These are phyloP conservation scores for Staurois parvus DNA, from an alignment of 2,797 vertebrate genomes.

Conservation along the genomic window DNA sequence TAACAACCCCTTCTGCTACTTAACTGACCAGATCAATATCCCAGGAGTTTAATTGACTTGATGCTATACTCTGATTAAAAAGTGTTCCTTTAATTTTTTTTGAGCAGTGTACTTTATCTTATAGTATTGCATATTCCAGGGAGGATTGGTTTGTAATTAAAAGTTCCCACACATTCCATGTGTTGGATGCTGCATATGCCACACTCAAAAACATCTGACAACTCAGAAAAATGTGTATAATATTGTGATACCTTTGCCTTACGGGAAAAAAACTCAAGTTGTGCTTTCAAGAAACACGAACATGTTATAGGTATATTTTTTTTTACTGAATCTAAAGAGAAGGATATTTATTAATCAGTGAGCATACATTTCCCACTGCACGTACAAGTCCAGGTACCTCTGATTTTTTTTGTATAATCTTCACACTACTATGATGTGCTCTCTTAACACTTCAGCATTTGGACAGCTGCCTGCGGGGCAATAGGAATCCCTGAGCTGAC, in stretches of 20 bases:
- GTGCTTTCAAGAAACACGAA: background rate
- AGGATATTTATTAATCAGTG: background rate
- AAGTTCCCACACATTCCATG: conserved; percentile 41
- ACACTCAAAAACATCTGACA: conserved; percentile 26
- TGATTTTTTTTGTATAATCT: background rate
- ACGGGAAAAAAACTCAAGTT: background rate
- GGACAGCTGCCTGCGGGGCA: conserved; percentile 19
- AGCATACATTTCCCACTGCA: background rate
- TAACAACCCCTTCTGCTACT: too few relatives aligned
- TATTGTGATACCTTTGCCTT: conserved; percentile 1
- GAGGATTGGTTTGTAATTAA: conserved; percentile 32
- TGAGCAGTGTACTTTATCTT: conserved; percentile 59
- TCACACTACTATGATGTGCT: background rate
- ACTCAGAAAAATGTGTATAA: conserved; percentile 14
- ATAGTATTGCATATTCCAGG: conserved; percentile 21
- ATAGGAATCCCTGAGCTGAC: background rate
- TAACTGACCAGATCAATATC: too few relatives aligned
- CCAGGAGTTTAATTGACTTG: too few relatives aligned
- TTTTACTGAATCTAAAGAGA: background rate
- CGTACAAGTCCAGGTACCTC: too few relatives aligned
- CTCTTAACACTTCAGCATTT: conserved; percentile 36
- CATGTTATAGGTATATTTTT: background rate
- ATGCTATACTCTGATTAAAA: too few relatives aligned
- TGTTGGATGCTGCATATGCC: conserved; percentile 38
- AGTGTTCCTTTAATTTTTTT: too few relatives aligned